Conservation (phyloP, 2,797 vertebrate species). For the Lacerta agilis region DNA sequence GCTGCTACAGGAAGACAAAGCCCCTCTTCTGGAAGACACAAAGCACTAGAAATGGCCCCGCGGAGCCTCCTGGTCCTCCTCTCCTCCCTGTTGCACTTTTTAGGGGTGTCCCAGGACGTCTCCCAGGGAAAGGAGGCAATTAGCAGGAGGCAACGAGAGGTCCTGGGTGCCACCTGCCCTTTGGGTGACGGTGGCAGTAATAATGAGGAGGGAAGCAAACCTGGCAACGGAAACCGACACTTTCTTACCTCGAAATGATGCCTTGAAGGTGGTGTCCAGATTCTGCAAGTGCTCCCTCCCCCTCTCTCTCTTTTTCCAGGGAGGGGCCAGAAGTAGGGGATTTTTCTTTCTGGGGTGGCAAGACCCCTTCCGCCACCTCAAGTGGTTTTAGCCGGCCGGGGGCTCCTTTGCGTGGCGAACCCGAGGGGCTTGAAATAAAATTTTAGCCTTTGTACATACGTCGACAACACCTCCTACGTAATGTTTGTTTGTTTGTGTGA, state of each 20-base stretch:
- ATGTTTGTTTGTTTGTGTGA: conserved; percentile 51
- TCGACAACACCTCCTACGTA: conserved; percentile 39
- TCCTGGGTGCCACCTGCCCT: conserved; percentile 42
- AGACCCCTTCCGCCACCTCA: conserved; percentile 40
- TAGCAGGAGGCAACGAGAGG: conserved; percentile 31
- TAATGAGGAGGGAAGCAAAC: conserved; percentile 15
- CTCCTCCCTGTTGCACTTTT: conserved; percentile 39
- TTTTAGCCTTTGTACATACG: conserved; percentile 61
- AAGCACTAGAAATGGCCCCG: conserved; percentile 57
- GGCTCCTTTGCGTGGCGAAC: conserved; percentile 57
- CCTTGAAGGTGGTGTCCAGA: conserved; percentile 16
- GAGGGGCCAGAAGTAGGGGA: background rate
- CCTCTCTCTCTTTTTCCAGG: conserved; percentile 22
- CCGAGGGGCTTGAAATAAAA: conserved; percentile 53
- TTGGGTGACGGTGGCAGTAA: conserved; percentile 20
- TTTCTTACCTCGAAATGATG: conserved; percentile 14
- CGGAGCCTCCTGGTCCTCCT: conserved; percentile 57
- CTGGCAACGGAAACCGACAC: conserved; percentile 19
- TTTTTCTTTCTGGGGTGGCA: conserved; percentile 37
- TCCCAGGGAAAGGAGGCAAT: conserved; percentile 52
- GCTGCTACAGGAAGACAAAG: conserved; percentile 39
- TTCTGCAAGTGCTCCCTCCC: conserved; percentile 21
- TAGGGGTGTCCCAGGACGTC: conserved; percentile 56
- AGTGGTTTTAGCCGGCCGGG: conserved; percentile 16
- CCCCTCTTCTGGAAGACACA: conserved; percentile 44